phyloP scores from a whole-genome alignment of 23 tunicate genomes.

The Diplosoma virens region DNA sequence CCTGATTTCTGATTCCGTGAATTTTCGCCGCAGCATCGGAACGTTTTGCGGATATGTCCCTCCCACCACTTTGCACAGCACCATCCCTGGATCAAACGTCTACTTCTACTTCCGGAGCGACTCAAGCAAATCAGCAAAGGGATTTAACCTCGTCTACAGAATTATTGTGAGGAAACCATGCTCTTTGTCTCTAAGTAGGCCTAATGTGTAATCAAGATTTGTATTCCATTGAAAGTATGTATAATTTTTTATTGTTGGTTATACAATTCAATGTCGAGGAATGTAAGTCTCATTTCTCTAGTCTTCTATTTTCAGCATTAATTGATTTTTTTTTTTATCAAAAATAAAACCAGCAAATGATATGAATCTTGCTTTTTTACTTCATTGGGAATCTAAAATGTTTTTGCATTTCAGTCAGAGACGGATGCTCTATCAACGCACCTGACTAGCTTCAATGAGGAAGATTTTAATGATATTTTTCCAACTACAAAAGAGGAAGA shows the following conservation, averaged over 20 bases:
- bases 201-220: no score
- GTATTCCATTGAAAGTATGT: no score
- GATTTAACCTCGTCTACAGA: conserved; percentile 50
- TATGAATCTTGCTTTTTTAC: not conserved
- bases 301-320: no score
- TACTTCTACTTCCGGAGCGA: conserved; percentile 53
- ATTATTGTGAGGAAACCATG: conserved; percentile 53
- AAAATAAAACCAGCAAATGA: no score
- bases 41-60: conserved; percentile 45
- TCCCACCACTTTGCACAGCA: conserved; percentile 20
- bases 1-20: not conserved
- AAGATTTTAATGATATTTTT: not conserved
- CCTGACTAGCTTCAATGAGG: not conserved
- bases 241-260: no score
- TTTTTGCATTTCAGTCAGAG: no score
- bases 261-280: no score
- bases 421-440: not conserved
- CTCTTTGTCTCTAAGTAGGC: no score
- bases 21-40: conserved; percentile 34
- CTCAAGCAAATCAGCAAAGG: conserved; percentile 23
- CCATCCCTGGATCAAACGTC: conserved; percentile 47
- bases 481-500: not conserved
- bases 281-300: no score
- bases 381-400: not conserved
- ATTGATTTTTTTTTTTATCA: no score